phyloP scores from a whole-genome alignment of 1,140 invertebrate genomes.

The Nautilus pompilius region DNA sequence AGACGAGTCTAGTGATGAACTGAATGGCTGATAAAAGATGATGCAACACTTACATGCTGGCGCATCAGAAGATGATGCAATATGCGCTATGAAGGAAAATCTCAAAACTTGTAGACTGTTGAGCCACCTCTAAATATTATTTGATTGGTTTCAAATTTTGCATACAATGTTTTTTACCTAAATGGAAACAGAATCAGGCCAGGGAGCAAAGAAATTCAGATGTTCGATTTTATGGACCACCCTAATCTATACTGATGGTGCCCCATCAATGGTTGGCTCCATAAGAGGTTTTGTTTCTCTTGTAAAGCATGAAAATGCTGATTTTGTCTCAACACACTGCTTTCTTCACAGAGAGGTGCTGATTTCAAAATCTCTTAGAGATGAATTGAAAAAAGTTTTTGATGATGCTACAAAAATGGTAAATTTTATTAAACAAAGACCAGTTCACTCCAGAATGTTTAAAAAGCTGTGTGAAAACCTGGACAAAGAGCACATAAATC shows the following conservation, averaged over 20 bases:
- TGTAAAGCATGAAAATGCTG: neutral
- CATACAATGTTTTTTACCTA: no score
- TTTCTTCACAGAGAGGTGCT: neutral
- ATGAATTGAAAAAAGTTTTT: constrained; percentile 4
- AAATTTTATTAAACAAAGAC: constrained; percentile 1
- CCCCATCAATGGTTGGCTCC: neutral
- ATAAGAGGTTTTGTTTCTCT: neutral
- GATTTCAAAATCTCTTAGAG: neutral
- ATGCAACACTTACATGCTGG: no score
- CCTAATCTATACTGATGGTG: neutral
- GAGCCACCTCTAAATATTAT: no score
- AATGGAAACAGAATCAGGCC: no score
- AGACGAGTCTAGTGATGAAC: no score
- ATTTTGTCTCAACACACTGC: neutral
- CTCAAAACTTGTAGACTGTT: no score
- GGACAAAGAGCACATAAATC: neutral
- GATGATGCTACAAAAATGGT: neutral
- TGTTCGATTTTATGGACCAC: no score
- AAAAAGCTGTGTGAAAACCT: constrained; percentile 1
- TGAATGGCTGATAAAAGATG: no score
- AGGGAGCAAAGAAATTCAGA: no score
- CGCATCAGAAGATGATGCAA: no score
- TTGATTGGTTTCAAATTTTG: no score
- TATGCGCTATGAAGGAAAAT: no score
- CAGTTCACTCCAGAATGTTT: neutral